Evolutionary conservation across 2,113 vertebrate species (phyloP), one percentile per base, ranked within the genome.

Genomic region (Hemichromis elongatus): DNA sequence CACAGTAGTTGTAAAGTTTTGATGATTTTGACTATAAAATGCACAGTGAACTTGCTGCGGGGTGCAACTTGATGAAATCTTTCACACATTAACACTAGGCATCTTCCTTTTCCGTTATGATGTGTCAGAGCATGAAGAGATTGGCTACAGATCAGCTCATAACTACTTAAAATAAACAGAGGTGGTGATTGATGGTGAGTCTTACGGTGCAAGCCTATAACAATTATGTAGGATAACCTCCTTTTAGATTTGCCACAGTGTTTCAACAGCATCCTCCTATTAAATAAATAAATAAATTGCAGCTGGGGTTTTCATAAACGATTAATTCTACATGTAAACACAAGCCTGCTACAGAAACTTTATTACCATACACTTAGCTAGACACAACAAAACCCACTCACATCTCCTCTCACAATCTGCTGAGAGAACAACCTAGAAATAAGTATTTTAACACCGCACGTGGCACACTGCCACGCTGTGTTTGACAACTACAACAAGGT

Each of bases 391-490:
- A 88, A 61, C 70, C 79, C 82, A 81, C 86, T 30, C 77, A 79
- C 79, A 79, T 75, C 81, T 57, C 84, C 82, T 83, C 79, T 70
- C 63, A 79, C 88, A 82, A 91, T 91, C 78, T 86, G 86, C 84
- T 92, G 82, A 86, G 86, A 81, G 80, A 83, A 52, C 56, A 86
- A 79, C 84, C 59, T 91, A 85, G 30, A 92, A 90, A 87, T 68
- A 86, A 91, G 89, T 83, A 52, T 86, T 85, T 80, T 63, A 80
- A 57, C 85, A 75, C 57, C 2, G 42, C 93, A 92, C 90, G 87
- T 94, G 94, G 93, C 85, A 86, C 53, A 2, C 57, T 85, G 93
- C 88, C 88, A 91, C 68, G 77, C 77, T 80, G 82, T 82, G 59
- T 75, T 63, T 79, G 80, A 86, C 85, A 88, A 86, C 79, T 53